Evolutionary conservation across 2,113 vertebrate genomes (phyloP), one percentile per base, ranked within the genome.

Genomic region (Lagopus muta): DNA sequence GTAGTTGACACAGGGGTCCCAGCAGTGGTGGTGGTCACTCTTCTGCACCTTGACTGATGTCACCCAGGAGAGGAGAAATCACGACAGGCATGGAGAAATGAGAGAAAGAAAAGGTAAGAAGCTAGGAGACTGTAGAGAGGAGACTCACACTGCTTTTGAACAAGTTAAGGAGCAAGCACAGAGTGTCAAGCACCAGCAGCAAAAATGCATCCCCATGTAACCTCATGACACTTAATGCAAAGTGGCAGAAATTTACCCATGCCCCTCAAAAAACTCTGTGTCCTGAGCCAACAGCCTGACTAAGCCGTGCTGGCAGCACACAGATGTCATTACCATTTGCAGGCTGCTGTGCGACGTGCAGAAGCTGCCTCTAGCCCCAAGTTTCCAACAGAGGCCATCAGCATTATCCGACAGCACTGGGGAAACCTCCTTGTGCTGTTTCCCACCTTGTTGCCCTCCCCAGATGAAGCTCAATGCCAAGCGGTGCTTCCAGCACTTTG

Each of bases 11-110:
- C 98, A 98, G 82, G 98, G 98, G 92, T 99, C 99, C 99, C 99
- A 99, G 80, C 97, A 98, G 82, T 98, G 98, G 52, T 98, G 98
- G 82, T 98, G 98, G 89, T 98, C 98, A 57, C 99, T 99, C 97
- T 98, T 99, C 97, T 99, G 99, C 78, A 99, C 98, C 96, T 98
- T 99, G 87, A 99, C 99, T 99, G 97, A 91, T 96, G 72, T 42
- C 50, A 45, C 50, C 66, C 78, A 93, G 20, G 21, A 11, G 24
- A 85, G 40, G 15, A 92, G 74, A 75, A 83, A 71, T 60, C 55
- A 40, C 28, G 80, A 55, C 10, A 88, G n/a, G 36, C 38, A 88
- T 38, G 25, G n/a, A 91, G 52, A 93, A 88, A 20, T 2, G 12
- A 83, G 38, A 92, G 42, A 95, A 93, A 86, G 60, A 78, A 77